Percentiles rank a stretch among this genome's conserved stretches.
These are phyloP conservation scores for Drosophila meridionalis DNA, from an alignment of 2,888 invertebrate species.

Conservation along the genomic window DNA sequence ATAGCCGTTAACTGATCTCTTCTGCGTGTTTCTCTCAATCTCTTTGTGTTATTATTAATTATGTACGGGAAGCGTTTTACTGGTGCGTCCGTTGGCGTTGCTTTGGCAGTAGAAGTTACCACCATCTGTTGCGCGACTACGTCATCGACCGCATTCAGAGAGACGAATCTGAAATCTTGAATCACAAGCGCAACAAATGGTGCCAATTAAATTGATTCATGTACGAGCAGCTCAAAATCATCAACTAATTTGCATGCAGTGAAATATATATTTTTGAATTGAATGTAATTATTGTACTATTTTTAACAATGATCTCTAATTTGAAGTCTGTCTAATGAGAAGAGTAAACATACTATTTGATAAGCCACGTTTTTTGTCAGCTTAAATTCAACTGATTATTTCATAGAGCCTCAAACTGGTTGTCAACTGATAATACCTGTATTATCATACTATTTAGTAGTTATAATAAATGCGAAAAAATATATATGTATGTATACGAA, in stretches of 20 bases:
- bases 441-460: neutral
- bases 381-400: neutral
- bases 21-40: neutral
- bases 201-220: constrained; percentile 57
- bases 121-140: constrained; percentile 47
- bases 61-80: constrained; percentile 54
- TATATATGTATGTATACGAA: neutral
- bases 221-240: constrained; percentile 7
- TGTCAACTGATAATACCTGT: constrained; percentile 12
- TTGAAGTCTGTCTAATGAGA: neutral
- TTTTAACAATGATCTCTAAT: neutral
- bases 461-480: neutral
- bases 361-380: neutral
- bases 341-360: neutral
- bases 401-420: constrained; percentile 3
- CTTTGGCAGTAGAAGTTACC: constrained; percentile 43
- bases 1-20: constrained; percentile 13
- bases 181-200: constrained; percentile 47
- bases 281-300: neutral
- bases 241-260: constrained; percentile 37
- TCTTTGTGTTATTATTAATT: constrained; percentile 64
- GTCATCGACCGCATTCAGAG: constrained; percentile 39
- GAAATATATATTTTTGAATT: constrained; percentile 2
- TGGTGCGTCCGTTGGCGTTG: constrained; percentile 27
- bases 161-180: constrained; percentile 23